Conservation (phyloP, 1,140 invertebrate species). For the Lepidurus apus region DNA sequence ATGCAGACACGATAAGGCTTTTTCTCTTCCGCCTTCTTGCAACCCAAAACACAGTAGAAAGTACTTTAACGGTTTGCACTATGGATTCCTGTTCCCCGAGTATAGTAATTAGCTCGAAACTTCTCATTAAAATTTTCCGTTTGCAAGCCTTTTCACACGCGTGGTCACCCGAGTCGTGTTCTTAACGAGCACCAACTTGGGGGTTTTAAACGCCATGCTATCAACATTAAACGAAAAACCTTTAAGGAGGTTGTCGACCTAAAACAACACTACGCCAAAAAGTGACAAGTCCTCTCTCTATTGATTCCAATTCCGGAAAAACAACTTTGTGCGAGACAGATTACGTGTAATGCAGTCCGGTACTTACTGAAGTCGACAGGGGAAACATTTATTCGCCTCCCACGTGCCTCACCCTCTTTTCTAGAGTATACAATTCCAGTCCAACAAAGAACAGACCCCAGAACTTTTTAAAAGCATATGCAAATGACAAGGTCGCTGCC, state of each 20-base stretch:
- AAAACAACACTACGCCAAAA: not conserved
- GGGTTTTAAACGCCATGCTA: not conserved
- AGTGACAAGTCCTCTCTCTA: not conserved
- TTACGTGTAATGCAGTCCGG: too few relatives aligned
- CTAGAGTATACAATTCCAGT: not conserved
- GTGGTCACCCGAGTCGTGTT: not conserved
- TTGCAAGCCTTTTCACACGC: slow-evolving; percentile 13
- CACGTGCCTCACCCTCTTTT: slow-evolving; percentile 10
- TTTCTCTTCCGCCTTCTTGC: too few relatives aligned
- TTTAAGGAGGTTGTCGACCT: slow-evolving; percentile 5
- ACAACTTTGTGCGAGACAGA: too few relatives aligned
- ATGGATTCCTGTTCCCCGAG: not conserved
- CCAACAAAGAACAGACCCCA: not conserved
- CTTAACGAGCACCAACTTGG: not conserved
- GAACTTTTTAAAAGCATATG: not conserved
- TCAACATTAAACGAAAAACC: not conserved
- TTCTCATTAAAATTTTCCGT: slow-evolving; percentile 3
- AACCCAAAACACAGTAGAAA: too few relatives aligned
- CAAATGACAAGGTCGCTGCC: slow-evolving; percentile 10
- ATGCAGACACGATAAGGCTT: too few relatives aligned
- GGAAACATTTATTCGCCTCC: not conserved
- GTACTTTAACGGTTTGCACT: not conserved
- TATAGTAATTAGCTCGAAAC: not conserved
- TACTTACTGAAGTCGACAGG: too few relatives aligned
- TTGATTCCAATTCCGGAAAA: not conserved